These are phyloP conservation scores for Heliconius hermathena DNA, from an alignment of 1,140 invertebrate species.

Conservation along the genomic window DNA sequence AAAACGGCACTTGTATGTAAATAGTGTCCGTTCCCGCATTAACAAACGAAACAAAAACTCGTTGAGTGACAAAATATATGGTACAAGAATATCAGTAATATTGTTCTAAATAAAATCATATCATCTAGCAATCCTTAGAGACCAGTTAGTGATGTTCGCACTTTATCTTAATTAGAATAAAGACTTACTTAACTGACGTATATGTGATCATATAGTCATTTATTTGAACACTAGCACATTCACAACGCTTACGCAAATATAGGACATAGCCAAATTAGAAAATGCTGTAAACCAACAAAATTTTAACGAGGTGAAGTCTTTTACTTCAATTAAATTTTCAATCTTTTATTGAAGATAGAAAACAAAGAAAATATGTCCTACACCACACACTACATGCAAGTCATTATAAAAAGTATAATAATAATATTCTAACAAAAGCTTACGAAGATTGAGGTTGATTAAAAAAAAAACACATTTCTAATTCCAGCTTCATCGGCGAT, in stretches of 20 bases:
- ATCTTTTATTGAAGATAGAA: neutral
- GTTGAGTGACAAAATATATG: neutral
- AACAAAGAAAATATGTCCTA: neutral
- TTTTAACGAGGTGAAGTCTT: neutral
- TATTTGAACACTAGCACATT: too few relatives aligned
- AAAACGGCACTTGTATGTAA: conserved; percentile 27
- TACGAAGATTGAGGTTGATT: conserved; percentile 39
- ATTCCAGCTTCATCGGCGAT: conserved; percentile 32
- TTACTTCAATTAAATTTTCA: too few relatives aligned
- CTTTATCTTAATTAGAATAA: too few relatives aligned
- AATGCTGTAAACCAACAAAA: neutral
- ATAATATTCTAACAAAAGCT: conserved; percentile 33
- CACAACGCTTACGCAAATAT: too few relatives aligned
- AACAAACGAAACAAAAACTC: neutral
- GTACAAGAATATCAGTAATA: neutral
- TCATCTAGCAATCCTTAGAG: too few relatives aligned
- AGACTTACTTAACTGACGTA: too few relatives aligned
- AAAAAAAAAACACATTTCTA: conserved; percentile 45
- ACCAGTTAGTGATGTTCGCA: too few relatives aligned
- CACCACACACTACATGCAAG: neutral
- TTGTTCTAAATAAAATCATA: neutral
- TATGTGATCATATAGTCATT: too few relatives aligned
- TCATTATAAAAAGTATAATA: neutral
- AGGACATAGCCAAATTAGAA: too few relatives aligned
- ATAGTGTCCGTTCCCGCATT: conserved; percentile 3